Percentiles rank a stretch among this genome's conserved stretches.
These are phyloP conservation scores for Orussus abietinus DNA, from an alignment of 1,140 invertebrate genomes.

Conservation along the genomic window DNA sequence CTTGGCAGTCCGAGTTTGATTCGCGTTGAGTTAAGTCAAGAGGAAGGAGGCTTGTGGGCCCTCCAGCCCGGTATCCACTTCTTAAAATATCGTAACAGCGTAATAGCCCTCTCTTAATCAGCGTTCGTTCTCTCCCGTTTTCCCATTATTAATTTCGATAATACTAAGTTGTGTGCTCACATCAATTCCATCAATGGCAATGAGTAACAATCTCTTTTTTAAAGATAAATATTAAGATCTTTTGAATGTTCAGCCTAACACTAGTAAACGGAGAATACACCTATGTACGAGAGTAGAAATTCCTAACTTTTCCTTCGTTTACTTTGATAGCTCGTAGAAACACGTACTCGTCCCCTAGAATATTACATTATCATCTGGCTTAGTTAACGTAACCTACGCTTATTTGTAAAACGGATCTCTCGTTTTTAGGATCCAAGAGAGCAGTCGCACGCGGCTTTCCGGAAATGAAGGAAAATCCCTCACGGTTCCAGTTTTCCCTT, in stretches of 20 bases:
- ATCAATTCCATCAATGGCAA: conserved; percentile 51
- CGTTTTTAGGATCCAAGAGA: no score
- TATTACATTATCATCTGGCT: no score
- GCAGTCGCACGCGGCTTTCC: no score
- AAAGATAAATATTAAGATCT: conserved; percentile 17
- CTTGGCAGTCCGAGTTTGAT: no score
- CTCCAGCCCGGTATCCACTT: no score
- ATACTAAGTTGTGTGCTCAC: conserved; percentile 25
- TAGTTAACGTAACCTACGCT: no score
- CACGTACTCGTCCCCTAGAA: not conserved
- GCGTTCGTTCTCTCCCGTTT: no score
- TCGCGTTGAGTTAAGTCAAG: no score
- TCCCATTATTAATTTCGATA: conserved; percentile 1
- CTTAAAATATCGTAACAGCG: not conserved
- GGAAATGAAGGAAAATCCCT: no score
- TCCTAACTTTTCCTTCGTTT: not conserved
- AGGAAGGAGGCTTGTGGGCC: no score
- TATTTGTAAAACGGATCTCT: no score
- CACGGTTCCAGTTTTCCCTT: no score
- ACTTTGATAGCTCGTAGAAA: not conserved
- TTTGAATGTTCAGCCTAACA: conserved; percentile 2
- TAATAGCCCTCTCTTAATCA: not conserved
- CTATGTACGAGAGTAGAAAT: not conserved
- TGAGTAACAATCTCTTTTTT: conserved; percentile 24
- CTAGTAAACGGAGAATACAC: not conserved